Conservation (phyloP, 2,888 invertebrate species). For the Apomyelois bistriatella region DNA sequence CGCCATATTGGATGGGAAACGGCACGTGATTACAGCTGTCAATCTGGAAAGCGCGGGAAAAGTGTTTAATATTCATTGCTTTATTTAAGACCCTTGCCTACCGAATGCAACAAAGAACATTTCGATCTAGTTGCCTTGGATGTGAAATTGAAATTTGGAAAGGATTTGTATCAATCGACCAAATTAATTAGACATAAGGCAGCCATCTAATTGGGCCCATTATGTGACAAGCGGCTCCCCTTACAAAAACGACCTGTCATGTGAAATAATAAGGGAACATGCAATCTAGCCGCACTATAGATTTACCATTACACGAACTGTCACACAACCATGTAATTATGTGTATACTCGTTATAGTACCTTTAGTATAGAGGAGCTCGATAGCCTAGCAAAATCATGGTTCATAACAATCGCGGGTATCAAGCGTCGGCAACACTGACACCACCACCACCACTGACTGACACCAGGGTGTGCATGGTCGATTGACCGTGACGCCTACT, state of each 20-base stretch:
- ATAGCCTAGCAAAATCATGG: too few relatives aligned
- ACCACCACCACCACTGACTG: too few relatives aligned
- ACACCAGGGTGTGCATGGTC: too few relatives aligned
- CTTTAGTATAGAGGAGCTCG: too few relatives aligned
- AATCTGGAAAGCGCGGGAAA: conserved; percentile 27
- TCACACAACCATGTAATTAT: neutral
- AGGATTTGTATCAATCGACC: neutral
- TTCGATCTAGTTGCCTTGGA: neutral
- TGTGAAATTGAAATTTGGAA: neutral
- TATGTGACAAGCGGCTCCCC: neutral
- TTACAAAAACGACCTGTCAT: neutral
- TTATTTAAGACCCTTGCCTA: conserved; percentile 1
- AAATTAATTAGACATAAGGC: neutral
- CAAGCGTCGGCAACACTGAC: too few relatives aligned
- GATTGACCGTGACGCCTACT: too few relatives aligned
- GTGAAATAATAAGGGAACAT: neutral
- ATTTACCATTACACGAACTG: neutral
- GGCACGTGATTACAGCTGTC: conserved; percentile 27
- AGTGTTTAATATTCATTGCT: conserved; percentile 32
- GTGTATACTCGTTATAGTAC: too few relatives aligned
- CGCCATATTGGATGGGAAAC: conserved; percentile 26
- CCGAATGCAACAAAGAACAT: neutral
- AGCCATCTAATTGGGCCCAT: neutral
- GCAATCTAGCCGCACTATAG: neutral
- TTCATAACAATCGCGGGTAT: too few relatives aligned